Conservation (phyloP, 2,797 vertebrate species). For the Arnoldichthys spilopterus region DNA sequence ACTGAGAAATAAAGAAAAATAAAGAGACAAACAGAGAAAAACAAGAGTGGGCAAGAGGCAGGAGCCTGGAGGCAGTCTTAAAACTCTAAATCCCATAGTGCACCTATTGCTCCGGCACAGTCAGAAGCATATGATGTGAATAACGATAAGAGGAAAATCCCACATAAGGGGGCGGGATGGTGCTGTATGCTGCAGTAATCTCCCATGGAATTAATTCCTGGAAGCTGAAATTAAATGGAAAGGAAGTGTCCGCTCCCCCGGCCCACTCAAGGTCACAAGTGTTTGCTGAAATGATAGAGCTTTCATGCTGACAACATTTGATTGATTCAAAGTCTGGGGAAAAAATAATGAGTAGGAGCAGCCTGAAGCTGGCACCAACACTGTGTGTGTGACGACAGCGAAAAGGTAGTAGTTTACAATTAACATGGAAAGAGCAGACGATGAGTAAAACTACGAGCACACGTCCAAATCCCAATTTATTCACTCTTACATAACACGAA, state of each 20-base stretch:
- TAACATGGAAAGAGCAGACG: not conserved
- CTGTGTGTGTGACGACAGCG: not conserved
- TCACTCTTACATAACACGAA: no score
- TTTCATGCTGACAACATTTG: constrained; percentile 20
- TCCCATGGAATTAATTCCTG: constrained; percentile 72
- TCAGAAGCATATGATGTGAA: constrained; percentile 49
- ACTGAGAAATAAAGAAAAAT: no score
- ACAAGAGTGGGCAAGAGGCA: not conserved
- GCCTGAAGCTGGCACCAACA: constrained; percentile 33
- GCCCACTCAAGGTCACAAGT: constrained; percentile 69
- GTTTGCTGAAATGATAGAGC: constrained; percentile 24
- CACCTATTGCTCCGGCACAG: constrained; percentile 17
- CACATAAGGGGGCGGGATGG: constrained; percentile 48
- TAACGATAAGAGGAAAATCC: constrained; percentile 63
- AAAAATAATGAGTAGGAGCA: constrained; percentile 26
- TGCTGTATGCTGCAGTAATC: constrained; percentile 70
- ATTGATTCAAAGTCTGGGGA: constrained; percentile 33
- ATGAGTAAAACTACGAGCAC: no score
- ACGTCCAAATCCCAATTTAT: no score
- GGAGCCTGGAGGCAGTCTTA: not conserved
- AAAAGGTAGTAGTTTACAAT: not conserved
- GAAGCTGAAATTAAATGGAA: constrained; percentile 71
- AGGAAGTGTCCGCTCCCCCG: constrained; percentile 49
- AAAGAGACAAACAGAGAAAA: not conserved
- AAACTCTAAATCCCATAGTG: constrained; percentile 12